Percentiles rank a stretch among this genome's conserved stretches.
Evolutionary conservation across 2,888 invertebrate species (phyloP).

Genomic region (Limnephilus marmoratus): DNA sequence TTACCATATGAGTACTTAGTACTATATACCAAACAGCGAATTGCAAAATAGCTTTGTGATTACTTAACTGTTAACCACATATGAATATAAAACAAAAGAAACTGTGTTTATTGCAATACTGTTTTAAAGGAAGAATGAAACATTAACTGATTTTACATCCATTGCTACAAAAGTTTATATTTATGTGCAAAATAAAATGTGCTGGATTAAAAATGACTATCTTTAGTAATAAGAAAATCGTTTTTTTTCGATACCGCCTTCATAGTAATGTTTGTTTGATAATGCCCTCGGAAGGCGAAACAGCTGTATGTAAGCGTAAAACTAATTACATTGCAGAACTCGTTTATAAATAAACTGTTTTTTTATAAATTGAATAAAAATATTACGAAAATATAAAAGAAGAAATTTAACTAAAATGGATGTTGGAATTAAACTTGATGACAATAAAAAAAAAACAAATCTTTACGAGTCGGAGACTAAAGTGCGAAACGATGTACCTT

Average conservation of each 20-base stretch:
- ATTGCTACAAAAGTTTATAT: not conserved
- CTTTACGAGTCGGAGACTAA: not conserved
- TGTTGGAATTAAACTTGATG: no score
- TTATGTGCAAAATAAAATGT: not conserved
- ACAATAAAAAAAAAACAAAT: not conserved
- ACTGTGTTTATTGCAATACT: not conserved
- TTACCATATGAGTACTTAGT: not conserved
- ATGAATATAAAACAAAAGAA: not conserved
- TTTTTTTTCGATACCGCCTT: no score
- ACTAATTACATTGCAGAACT: no score
- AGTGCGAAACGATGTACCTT: not conserved
- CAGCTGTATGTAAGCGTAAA: no score
- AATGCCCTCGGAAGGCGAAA: no score
- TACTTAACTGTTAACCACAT: not conserved
- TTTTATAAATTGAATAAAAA: no score
- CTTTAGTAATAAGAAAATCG: no score
- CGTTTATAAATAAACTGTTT: no score
- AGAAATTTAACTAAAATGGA: no score
- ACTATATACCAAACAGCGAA: not conserved
- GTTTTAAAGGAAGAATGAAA: not conserved
- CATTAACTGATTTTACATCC: not conserved
- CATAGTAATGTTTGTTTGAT: no score
- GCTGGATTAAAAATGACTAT: not conserved
- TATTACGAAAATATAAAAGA: no score
- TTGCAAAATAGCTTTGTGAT: not conserved